phyloP scores from a whole-genome alignment of 2,113 vertebrate species.

The Ranitomeya imitator region DNA sequence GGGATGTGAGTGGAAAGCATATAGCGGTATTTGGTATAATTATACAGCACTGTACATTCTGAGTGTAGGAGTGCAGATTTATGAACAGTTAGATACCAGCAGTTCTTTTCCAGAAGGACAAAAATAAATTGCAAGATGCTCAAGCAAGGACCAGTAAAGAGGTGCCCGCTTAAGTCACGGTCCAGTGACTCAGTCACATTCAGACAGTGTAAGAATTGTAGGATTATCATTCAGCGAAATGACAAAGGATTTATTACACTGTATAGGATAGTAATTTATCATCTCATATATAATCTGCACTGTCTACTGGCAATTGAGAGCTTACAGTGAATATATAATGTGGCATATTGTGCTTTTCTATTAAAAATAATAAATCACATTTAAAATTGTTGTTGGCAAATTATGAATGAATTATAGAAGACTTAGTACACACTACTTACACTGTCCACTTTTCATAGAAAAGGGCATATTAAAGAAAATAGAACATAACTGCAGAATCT shows the following conservation, averaged over 20 bases:
- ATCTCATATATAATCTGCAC: not conserved
- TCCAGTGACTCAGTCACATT: slow-evolving; percentile 15
- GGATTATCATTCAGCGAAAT: not conserved
- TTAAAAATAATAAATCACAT: not conserved
- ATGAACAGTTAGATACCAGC: slow-evolving; percentile 28
- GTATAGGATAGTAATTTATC: not conserved
- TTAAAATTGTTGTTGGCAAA: not conserved
- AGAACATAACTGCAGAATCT: not conserved
- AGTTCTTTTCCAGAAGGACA: slow-evolving; percentile 21
- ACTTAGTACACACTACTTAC: too few species aligned
- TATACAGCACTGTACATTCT: slow-evolving; percentile 37
- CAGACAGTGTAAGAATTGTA: not conserved
- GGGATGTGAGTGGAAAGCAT: slow-evolving; percentile 40
- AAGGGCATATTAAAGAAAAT: too few species aligned
- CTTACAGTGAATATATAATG: not conserved
- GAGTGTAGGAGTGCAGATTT: slow-evolving; percentile 29
- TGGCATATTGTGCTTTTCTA: not conserved
- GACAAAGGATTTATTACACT: slow-evolving; percentile 19
- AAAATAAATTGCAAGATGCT: slow-evolving; percentile 42
- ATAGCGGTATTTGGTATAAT: slow-evolving; percentile 32
- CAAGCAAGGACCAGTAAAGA: slow-evolving; percentile 14
- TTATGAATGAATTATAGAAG: not conserved
- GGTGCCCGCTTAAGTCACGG: not conserved
- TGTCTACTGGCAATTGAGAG: not conserved
- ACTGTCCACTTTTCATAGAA: too few species aligned